These are phyloP conservation scores for Pseudococcus longispinus DNA, from an alignment of 2,888 invertebrate genomes.

Conservation along the genomic window DNA sequence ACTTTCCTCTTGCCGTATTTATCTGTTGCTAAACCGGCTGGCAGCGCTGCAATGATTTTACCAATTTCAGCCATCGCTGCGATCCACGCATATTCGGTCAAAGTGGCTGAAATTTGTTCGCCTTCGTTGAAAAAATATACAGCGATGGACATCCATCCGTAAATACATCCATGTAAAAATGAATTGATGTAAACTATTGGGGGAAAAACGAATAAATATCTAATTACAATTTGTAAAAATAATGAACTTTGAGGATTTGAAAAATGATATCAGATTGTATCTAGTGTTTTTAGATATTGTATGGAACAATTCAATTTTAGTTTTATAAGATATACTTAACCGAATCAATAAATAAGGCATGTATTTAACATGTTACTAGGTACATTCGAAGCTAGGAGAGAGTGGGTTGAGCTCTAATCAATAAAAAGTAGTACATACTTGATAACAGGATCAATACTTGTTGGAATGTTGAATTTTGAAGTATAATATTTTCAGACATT, in stretches of 20 bases:
- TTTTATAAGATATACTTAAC: no score
- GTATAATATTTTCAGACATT: not conserved
- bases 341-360: no score
- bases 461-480: not conserved
- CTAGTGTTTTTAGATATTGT: no score
- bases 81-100: slow-evolving; percentile 15
- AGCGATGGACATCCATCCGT: slow-evolving; percentile 10
- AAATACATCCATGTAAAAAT: not conserved
- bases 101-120: not conserved
- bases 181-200: slow-evolving; percentile 13
- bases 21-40: not conserved
- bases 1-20: slow-evolving; percentile 44
- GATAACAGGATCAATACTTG: not conserved
- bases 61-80: slow-evolving; percentile 32
- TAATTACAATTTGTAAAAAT: not conserved
- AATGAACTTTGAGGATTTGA: not conserved
- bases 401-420: no score
- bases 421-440: no score
- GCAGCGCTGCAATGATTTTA: slow-evolving; percentile 9
- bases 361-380: no score
- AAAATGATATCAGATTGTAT: not conserved
- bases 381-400: no score
- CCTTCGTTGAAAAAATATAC: slow-evolving; percentile 27
- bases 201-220: no score
- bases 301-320: not conserved